Evolutionary conservation across 2,113 vertebrate genomes (phyloP), one percentile per base, ranked within the genome.

Genomic region (Stigmatopora argus): DNA sequence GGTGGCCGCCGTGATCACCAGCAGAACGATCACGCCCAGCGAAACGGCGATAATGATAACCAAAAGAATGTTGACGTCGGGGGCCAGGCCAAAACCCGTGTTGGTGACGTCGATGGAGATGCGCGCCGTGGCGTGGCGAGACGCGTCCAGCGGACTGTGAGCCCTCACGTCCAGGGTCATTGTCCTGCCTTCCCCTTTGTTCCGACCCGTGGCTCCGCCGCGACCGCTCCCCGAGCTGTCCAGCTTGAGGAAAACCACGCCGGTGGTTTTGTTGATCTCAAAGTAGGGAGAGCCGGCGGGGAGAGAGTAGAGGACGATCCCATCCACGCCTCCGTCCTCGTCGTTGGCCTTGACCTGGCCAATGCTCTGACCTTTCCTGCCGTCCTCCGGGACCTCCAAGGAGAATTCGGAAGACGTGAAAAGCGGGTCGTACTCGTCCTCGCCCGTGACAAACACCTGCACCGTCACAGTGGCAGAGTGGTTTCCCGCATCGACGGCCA

Each of bases 341-440:
- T 99, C 97, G 0, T 90, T 93, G 26, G 96, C 97, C 83, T 92
- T 86, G 53, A 99, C 91, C 0, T 92, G 92, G 10, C 97, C 97
- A 0, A 99, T 92, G 84, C 86, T 94, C 67, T 97, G 93, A 49
- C 96, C 97, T 78, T 92, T 94, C 60, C 70, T 92, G 0, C 95
- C 93, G 0, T 92, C 94, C 79, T 97, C 95, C 0, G 96, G 94
- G n/a, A 99, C 93, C 72, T 95, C 92, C 0, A 98, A 96, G 65
- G 87, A 90, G 82, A 95, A 95, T 59, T 89, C 79, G 0, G 91
- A 85, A 31, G 93, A 91, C 19, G 92, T 85, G 78, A 99, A 99
- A 9, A 96, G 87, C 0, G 97, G 97, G 23, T 96, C 94, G 0
- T 98, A 99, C 49, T 99, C 97, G 0, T 99, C 97, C 72, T 97